A percentile compares a stretch with the other conserved stretches of the same genome.
Conservation (phyloP, 2,797 vertebrate species). For the Prunella strophiata region DNA sequence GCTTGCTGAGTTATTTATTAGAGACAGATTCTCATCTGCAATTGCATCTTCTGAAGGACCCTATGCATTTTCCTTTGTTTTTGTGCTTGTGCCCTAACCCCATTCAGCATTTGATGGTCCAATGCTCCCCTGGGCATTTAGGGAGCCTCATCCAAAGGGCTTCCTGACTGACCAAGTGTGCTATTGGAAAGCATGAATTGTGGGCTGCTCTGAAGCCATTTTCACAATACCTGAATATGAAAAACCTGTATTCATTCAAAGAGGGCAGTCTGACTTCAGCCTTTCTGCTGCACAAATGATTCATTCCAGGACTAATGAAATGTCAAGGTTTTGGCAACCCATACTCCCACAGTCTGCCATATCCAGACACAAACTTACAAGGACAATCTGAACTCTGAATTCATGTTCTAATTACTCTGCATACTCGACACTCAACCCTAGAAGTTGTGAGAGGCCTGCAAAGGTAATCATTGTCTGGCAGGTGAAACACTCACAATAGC, state of each 20-base stretch:
- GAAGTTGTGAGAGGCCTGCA: background rate
- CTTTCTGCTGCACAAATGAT: conserved; percentile 13
- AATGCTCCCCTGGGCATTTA: background rate
- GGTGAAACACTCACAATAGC: background rate
- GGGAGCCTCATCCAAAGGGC: background rate
- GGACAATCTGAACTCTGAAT: background rate
- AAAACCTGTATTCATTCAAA: background rate
- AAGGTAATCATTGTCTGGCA: background rate
- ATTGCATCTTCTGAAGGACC: background rate
- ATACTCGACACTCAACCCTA: background rate
- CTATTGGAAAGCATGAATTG: background rate
- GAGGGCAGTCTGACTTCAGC: conserved; percentile 33
- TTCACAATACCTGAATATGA: background rate
- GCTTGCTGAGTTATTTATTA: background rate
- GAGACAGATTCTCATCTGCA: background rate
- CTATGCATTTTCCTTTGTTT: background rate
- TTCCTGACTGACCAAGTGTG: background rate
- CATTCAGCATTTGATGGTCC: background rate
- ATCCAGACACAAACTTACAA: background rate
- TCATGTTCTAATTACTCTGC: conserved; percentile 21
- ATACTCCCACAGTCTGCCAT: conserved; percentile 2
- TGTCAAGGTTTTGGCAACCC: background rate
- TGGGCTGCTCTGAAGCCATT: background rate
- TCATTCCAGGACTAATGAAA: conserved; percentile 45
- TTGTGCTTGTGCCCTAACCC: background rate